Percentiles rank a stretch among this genome's conserved stretches.
Conservation (phyloP, 2,888 invertebrate species). For the Pristionchus arcanus region DNA sequence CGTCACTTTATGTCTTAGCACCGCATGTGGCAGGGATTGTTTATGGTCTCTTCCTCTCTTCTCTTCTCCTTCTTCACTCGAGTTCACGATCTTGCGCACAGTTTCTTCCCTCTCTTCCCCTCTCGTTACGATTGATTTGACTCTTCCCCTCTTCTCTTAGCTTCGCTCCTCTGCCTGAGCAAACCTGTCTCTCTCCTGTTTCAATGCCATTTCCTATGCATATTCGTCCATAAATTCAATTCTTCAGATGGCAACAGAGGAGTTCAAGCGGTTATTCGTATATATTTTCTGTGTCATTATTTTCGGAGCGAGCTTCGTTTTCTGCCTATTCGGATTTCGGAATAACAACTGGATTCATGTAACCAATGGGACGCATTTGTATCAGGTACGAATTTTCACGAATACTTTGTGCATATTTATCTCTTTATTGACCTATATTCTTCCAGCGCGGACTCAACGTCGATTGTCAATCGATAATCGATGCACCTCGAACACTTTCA, state of each 20-base stretch:
- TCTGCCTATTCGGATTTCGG: slow-evolving; percentile 45
- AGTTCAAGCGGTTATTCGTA: slow-evolving; percentile 44
- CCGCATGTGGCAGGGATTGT: slow-evolving; percentile 29
- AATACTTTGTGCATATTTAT: not conserved
- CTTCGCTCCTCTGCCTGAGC: slow-evolving; percentile 23
- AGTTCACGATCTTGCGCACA: slow-evolving; percentile 38
- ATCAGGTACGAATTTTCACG: slow-evolving; percentile 2
- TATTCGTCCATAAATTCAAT: not conserved
- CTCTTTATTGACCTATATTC: not conserved
- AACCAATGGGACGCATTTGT: slow-evolving; percentile 44
- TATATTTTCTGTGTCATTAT: slow-evolving; percentile 44
- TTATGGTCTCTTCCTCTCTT: slow-evolving; percentile 4
- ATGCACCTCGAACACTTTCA: slow-evolving; percentile 5
- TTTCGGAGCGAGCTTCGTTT: slow-evolving; percentile 35
- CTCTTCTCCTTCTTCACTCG: not conserved
- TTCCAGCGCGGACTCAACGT: slow-evolving; percentile 49
- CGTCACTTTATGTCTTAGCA: slow-evolving; percentile 29
- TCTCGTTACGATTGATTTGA: slow-evolving; percentile 53
- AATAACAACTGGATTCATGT: slow-evolving; percentile 55
- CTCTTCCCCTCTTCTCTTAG: slow-evolving; percentile 46
- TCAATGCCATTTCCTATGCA: slow-evolving; percentile 29
- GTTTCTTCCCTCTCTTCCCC: slow-evolving; percentile 15
- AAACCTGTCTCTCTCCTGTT: slow-evolving; percentile 45
- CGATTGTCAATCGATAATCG: slow-evolving; percentile 18
- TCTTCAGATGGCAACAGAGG: not conserved